Conservation (phyloP, 35 echinoderm and acorn worm genomes). For the Chiridota heheva region DNA sequence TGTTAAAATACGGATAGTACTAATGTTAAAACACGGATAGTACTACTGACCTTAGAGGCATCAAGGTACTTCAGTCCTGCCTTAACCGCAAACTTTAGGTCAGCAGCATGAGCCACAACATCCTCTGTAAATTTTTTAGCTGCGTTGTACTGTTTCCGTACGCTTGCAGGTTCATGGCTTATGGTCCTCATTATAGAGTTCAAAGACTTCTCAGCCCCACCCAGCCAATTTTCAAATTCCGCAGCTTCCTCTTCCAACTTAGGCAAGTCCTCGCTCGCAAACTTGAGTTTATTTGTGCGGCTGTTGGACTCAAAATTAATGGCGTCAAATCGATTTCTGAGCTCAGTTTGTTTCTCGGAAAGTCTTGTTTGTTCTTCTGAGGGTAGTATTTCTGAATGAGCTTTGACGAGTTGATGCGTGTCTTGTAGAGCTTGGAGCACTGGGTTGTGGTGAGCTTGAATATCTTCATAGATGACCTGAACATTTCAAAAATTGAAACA, state of each 20-base stretch:
- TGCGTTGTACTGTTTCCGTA: slow-evolving; percentile 72
- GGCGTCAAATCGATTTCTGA: slow-evolving; percentile 76
- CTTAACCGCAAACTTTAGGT: slow-evolving; percentile 94
- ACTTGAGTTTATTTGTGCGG: slow-evolving; percentile 73
- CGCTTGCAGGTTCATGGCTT: slow-evolving; percentile 50
- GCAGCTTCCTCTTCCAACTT: slow-evolving; percentile 76
- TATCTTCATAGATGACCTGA: slow-evolving; percentile 88
- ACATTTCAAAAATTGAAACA: background rate
- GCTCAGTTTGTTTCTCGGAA: slow-evolving; percentile 77
- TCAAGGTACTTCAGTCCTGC: slow-evolving; percentile 95
- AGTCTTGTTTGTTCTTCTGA: slow-evolving; percentile 83
- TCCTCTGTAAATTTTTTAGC: slow-evolving; percentile 87
- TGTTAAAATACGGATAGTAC: background rate
- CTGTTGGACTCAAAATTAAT: slow-evolving; percentile 62
- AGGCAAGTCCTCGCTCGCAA: slow-evolving; percentile 79
- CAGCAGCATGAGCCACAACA: slow-evolving; percentile 82
- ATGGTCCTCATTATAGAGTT: slow-evolving; percentile 46
- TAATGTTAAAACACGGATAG: background rate
- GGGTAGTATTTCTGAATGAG: slow-evolving; percentile 60
- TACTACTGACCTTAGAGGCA: slow-evolving; percentile 65
- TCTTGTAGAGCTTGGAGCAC: slow-evolving; percentile 84
- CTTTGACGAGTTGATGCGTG: slow-evolving; percentile 76
- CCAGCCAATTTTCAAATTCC: slow-evolving; percentile 84
- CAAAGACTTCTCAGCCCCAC: slow-evolving; percentile 70
- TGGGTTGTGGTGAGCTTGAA: slow-evolving; percentile 87